phyloP scores from a whole-genome alignment of 2,888 invertebrate genomes.

The Blomia tropicalis region DNA sequence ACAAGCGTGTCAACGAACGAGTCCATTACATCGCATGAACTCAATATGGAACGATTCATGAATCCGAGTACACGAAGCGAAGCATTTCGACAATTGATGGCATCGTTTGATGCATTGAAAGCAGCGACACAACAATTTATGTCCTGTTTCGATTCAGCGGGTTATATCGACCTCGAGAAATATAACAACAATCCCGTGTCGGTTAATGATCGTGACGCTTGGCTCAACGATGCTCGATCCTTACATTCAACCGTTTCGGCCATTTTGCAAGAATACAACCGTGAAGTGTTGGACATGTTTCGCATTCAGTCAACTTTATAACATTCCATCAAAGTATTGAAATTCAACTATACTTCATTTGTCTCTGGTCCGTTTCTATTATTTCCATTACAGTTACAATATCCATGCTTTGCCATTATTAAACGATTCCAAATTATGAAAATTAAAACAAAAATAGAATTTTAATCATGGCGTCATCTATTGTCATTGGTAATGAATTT shows the following conservation, averaged over 20 bases:
- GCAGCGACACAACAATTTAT: background rate
- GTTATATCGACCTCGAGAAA: background rate
- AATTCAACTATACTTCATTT: too few relatives aligned
- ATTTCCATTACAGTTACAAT: too few relatives aligned
- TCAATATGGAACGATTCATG: background rate
- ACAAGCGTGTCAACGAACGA: background rate
- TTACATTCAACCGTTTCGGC: background rate
- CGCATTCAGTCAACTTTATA: background rate
- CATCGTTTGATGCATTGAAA: background rate
- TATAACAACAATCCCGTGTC: background rate
- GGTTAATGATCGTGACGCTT: background rate
- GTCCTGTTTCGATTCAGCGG: background rate
- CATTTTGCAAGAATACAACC: background rate
- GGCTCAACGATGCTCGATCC: background rate
- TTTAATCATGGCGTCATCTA: too few relatives aligned
- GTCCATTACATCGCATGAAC: too few relatives aligned
- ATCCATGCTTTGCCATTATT: too few relatives aligned
- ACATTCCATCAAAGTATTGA: too few relatives aligned
- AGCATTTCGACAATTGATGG: background rate
- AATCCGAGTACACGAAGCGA: background rate
- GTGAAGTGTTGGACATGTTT: background rate
- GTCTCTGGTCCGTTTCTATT: too few relatives aligned
- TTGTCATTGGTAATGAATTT: too few relatives aligned
- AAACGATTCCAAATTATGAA: too few relatives aligned
- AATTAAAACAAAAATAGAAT: too few relatives aligned